Percentiles rank a stretch among this genome's conserved stretches.
phyloP scores from a whole-genome alignment of 2,113 vertebrate species.

The Parus major region DNA sequence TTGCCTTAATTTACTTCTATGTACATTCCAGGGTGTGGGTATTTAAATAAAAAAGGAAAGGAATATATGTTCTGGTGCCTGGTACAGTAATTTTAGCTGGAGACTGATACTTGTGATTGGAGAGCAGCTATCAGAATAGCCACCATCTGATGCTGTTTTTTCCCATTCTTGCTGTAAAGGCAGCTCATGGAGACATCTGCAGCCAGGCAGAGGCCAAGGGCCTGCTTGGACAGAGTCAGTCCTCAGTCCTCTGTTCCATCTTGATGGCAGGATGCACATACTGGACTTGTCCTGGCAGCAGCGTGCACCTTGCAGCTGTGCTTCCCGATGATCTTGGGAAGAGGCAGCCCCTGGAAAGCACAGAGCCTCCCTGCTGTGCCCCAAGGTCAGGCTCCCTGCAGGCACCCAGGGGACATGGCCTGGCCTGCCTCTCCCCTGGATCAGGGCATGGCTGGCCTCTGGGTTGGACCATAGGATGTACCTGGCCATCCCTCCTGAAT shows the following conservation, averaged over 20 bases:
- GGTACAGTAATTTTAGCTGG: not conserved
- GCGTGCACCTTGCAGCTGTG: fast-evolving
- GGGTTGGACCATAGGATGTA: not conserved
- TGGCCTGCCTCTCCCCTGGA: not conserved
- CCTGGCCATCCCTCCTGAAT: not conserved
- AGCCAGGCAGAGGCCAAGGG: fast-evolving
- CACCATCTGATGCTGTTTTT: not conserved
- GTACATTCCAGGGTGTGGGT: not conserved
- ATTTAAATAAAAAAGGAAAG: not conserved
- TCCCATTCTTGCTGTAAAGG: not conserved
- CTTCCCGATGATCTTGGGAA: fast-evolving
- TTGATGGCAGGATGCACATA: fast-evolving
- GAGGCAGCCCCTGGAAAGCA: not conserved
- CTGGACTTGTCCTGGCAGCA: not conserved
- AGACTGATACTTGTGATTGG: not conserved
- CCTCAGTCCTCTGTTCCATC: fast-evolving
- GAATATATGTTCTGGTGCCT: not conserved
- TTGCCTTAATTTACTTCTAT: not conserved
- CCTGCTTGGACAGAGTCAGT: not conserved
- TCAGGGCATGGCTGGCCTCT: not conserved
- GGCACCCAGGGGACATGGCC: fast-evolving
- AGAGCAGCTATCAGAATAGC: not conserved
- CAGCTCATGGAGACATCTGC: not conserved
- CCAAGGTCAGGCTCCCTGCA: not conserved
- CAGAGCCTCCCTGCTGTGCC: not conserved